Evolutionary conservation across 2,113 vertebrate genomes (phyloP).

Genomic region (Isichthys henryi): DNA sequence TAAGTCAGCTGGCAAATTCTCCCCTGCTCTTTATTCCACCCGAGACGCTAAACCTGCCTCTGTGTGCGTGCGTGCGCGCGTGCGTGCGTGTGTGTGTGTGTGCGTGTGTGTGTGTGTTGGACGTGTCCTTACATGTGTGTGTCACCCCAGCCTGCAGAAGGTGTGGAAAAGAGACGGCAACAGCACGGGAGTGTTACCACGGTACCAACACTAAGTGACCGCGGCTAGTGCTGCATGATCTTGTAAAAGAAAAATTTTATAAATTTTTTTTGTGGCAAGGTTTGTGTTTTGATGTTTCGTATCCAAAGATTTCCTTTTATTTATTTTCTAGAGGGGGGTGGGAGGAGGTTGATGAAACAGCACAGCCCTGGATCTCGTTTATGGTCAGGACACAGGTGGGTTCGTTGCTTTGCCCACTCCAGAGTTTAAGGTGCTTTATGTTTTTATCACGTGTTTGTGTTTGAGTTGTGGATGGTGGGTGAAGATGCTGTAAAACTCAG

Average conservation of each 20-base stretch:
- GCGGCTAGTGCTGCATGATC: slow-evolving; percentile 36
- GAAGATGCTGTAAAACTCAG: not conserved
- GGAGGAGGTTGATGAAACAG: not conserved
- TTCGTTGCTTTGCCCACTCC: not conserved
- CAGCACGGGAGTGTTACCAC: slow-evolving; percentile 55
- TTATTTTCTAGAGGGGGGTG: slow-evolving; percentile 8
- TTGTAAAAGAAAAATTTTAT: not conserved
- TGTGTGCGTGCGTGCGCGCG: slow-evolving; percentile 10
- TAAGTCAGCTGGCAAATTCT: not conserved
- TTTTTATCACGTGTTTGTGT: not conserved
- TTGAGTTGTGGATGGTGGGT: not conserved
- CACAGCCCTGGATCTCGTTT: not conserved
- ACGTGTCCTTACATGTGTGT: slow-evolving; percentile 8
- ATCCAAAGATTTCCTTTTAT: slow-evolving; percentile 25
- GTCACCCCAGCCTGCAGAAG: slow-evolving; percentile 27
- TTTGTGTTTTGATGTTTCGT: not conserved
- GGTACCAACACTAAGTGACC: slow-evolving; percentile 51
- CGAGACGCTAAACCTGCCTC: slow-evolving; percentile 29
- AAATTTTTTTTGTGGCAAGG: not conserved
- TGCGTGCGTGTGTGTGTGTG: not conserved
- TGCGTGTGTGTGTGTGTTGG: slow-evolving; percentile 7
- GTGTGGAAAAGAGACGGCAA: slow-evolving; percentile 34
- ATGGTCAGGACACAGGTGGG: too few species aligned
- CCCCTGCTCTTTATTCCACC: slow-evolving; percentile 4
- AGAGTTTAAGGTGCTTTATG: not conserved